These are phyloP conservation scores for Zaprionus bogoriensis DNA, from an alignment of 2,888 invertebrate genomes.

Conservation along the genomic window DNA sequence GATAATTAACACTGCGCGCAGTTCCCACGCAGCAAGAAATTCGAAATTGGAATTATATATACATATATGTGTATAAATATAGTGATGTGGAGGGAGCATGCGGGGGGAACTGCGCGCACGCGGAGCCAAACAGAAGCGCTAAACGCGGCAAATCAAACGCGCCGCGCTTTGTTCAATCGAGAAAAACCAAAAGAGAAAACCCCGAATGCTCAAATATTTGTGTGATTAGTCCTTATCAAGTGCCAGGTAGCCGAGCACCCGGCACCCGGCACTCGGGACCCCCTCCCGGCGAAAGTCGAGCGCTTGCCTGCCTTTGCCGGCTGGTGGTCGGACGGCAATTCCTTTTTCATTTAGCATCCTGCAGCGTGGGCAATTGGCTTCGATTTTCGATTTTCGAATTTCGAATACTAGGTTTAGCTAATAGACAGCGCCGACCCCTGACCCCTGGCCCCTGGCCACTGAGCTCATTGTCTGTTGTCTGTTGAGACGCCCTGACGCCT, in stretches of 20 bases:
- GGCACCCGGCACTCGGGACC: conserved; percentile 45
- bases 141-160: conserved; percentile 70
- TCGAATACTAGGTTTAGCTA: conserved; percentile 38
- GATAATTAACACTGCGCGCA: conserved; percentile 76
- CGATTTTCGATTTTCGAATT: conserved; percentile 39
- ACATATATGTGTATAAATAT: background rate
- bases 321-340: conserved; percentile 58
- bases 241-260: conserved; percentile 41
- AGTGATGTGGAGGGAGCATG: too few relatives aligned
- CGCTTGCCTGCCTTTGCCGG: conserved; percentile 39
- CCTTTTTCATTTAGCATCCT: conserved; percentile 74
- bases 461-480: too few relatives aligned
- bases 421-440: conserved; percentile 35
- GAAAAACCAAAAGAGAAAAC: conserved; percentile 49
- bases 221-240: conserved; percentile 80
- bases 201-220: conserved; percentile 80
- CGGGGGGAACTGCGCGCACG: too few relatives aligned
- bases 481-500: conserved; percentile 80
- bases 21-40: conserved; percentile 76
- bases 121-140: conserved; percentile 81
- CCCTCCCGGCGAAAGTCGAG: conserved; percentile 73
- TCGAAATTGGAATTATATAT: conserved; percentile 61
- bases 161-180: conserved; percentile 59
- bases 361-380: conserved; percentile 71
- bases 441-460: conserved; percentile 30